Conservation (phyloP, 2,888 invertebrate species). For the Eristalis intricaria region DNA sequence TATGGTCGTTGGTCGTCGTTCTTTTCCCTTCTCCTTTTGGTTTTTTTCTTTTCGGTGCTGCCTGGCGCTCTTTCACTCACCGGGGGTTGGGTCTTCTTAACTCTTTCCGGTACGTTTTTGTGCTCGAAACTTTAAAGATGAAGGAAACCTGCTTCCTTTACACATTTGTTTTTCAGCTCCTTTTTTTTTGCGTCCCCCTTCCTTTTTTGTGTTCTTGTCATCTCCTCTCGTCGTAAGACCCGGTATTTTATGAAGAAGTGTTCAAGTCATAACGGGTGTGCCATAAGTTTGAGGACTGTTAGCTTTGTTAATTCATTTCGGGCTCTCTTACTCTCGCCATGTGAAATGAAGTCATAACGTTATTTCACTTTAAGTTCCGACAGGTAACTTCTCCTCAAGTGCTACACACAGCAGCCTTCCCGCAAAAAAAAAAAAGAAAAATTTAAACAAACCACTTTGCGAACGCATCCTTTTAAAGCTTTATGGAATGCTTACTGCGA, state of each 20-base stretch:
- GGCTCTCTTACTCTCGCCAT: background rate
- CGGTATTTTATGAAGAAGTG: slow-evolving; percentile 33
- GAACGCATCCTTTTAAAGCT: background rate
- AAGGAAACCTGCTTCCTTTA: slow-evolving; percentile 28
- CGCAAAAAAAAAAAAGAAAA: background rate
- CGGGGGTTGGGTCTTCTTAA: slow-evolving; percentile 24
- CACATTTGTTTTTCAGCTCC: slow-evolving; percentile 13
- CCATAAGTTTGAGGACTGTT: slow-evolving; percentile 26
- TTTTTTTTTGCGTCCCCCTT: background rate
- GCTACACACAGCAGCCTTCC: background rate
- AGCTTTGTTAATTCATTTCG: slow-evolving; percentile 31
- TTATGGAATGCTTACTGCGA: background rate
- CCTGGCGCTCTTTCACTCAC: slow-evolving; percentile 7
- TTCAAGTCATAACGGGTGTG: slow-evolving; percentile 12
- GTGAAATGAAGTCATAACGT: slow-evolving; percentile 7
- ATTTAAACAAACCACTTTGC: background rate
- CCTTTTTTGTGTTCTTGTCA: slow-evolving; percentile 7
- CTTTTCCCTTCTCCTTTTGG: background rate
- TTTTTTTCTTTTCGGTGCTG: background rate
- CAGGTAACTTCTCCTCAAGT: background rate
- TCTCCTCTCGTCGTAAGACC: background rate
- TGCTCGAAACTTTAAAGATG: slow-evolving; percentile 29
- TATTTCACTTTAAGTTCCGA: background rate
- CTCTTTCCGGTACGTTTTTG: slow-evolving; percentile 54
- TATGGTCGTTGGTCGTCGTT: slow-evolving; percentile 48